phyloP scores from a whole-genome alignment of 2,113 vertebrate genomes.

The Strix uralensis region DNA sequence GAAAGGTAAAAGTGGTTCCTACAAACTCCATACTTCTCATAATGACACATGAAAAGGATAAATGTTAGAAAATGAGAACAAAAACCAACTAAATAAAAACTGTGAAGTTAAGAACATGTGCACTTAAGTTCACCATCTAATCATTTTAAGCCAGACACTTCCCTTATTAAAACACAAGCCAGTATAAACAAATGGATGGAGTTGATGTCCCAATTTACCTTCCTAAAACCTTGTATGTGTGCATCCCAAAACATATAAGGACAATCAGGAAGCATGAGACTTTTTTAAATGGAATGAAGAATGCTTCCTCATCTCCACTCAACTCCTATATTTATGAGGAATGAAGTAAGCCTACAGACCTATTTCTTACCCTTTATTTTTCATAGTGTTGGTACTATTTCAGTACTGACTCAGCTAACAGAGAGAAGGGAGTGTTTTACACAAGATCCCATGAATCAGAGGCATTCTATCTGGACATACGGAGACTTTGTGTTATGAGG shows the following conservation, averaged over 20 bases:
- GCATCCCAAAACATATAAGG: background rate
- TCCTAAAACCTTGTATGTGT: background rate
- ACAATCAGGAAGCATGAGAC: background rate
- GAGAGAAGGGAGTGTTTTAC: background rate
- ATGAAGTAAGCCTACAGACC: background rate
- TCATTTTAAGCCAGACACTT: background rate
- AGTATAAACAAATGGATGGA: background rate
- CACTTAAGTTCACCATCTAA: background rate
- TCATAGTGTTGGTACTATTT: background rate
- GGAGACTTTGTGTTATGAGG: accelerated
- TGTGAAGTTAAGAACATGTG: background rate
- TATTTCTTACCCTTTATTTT: background rate
- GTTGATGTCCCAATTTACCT: background rate
- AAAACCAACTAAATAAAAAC: background rate
- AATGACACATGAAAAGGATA: background rate
- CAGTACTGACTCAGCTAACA: background rate
- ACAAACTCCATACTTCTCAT: background rate
- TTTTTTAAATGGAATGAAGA: background rate
- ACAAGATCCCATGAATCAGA: background rate
- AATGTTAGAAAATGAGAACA: background rate
- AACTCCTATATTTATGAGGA: background rate
- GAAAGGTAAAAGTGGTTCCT: background rate
- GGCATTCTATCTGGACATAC: background rate
- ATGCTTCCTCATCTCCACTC: background rate
- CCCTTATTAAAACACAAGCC: background rate